Conservation (phyloP, 2,797 vertebrate species). For the Vultur gryphus region DNA sequence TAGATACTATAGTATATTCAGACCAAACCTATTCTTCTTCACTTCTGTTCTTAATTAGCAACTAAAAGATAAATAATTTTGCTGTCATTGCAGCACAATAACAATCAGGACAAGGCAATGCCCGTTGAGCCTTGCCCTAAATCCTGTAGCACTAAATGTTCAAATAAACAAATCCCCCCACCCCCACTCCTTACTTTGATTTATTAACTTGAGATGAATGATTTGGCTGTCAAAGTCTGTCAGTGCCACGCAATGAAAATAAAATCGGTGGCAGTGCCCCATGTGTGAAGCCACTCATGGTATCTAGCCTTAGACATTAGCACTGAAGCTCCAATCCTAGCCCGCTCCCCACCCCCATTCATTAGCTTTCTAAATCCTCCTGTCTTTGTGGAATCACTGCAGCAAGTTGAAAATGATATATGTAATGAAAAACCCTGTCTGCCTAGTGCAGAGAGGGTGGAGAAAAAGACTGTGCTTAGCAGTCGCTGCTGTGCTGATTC, state of each 20-base stretch:
- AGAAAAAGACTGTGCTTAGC: slow-evolving; percentile 14
- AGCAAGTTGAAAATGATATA: slow-evolving; percentile 58
- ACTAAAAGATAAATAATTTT: slow-evolving; percentile 54
- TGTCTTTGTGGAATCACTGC: slow-evolving; percentile 57
- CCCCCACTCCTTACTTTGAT: slow-evolving; percentile 13
- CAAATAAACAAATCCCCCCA: not conserved
- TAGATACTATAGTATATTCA: not conserved
- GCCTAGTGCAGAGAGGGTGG: slow-evolving; percentile 40
- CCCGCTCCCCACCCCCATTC: slow-evolving; percentile 42
- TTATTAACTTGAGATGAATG: slow-evolving; percentile 67
- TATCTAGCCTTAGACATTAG: slow-evolving; percentile 13
- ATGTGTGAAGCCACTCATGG: not conserved
- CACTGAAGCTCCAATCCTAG: not conserved
- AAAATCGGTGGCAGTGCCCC: not conserved
- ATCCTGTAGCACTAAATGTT: slow-evolving; percentile 26
- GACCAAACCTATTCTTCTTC: slow-evolving; percentile 26
- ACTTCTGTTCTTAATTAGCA: slow-evolving; percentile 55
- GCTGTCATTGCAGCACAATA: slow-evolving; percentile 21
- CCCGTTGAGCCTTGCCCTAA: slow-evolving; percentile 8
- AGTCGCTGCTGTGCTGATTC: not conserved
- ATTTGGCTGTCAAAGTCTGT: slow-evolving; percentile 60
- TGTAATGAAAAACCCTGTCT: slow-evolving; percentile 50
- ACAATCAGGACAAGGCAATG: not conserved
- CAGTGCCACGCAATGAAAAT: slow-evolving; percentile 47
- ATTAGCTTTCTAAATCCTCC: slow-evolving; percentile 69